These are phyloP conservation scores for Saturnia pavonia DNA, from an alignment of 2,888 invertebrate genomes.

Conservation along the genomic window DNA sequence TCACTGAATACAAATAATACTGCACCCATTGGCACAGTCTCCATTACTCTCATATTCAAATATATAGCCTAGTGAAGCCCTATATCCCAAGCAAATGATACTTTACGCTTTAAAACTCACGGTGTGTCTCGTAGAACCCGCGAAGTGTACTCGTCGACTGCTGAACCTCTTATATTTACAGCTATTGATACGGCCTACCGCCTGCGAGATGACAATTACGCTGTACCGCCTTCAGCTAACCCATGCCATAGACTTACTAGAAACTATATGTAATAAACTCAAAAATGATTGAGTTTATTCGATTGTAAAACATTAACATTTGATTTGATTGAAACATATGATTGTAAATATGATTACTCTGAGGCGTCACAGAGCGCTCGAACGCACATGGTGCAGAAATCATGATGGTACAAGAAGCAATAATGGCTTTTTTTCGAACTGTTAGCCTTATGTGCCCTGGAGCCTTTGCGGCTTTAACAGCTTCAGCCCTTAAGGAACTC, in stretches of 20 bases:
- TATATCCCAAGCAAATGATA: slow-evolving; percentile 39
- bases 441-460: too few relatives aligned
- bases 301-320: too few relatives aligned
- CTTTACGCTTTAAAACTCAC: slow-evolving; percentile 30
- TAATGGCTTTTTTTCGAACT: too few relatives aligned
- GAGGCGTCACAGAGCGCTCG: too few relatives aligned
- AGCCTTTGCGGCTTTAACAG: too few relatives aligned
- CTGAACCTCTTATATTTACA: slow-evolving; percentile 59
- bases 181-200: slow-evolving; percentile 60
- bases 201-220: slow-evolving; percentile 63
- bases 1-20: background rate
- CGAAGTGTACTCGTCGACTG: slow-evolving; percentile 43
- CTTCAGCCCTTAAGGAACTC: too few relatives aligned
- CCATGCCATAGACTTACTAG: slow-evolving; percentile 15
- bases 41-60: slow-evolving; percentile 24
- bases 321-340: too few relatives aligned
- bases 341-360: too few relatives aligned
- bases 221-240: slow-evolving; percentile 21
- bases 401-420: too few relatives aligned
- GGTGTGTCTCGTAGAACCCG: slow-evolving; percentile 26
- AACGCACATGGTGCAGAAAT: too few relatives aligned
- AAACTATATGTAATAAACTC: slow-evolving; percentile 25
- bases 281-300: background rate
- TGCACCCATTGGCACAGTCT: background rate
- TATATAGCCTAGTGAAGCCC: slow-evolving; percentile 30